phyloP scores from a whole-genome alignment of 2,888 invertebrate species.

The Exocentrus adspersus region DNA sequence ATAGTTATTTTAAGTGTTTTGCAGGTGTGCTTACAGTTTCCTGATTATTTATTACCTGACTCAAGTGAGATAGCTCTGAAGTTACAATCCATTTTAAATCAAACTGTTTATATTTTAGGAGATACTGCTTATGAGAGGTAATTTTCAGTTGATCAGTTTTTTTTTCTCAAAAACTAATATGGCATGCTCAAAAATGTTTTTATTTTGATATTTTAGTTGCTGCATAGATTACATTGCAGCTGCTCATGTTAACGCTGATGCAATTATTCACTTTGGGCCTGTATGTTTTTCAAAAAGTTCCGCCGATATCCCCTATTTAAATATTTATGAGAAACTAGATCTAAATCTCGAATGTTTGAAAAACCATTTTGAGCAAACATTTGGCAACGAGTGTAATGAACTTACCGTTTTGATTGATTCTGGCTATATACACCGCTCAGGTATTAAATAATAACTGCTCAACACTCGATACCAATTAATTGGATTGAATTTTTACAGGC shows the following conservation, averaged over 20 bases:
- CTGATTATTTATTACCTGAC: conserved; percentile 79
- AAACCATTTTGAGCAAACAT: conserved; percentile 55
- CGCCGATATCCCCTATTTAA: conserved; percentile 78
- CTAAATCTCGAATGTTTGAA: conserved; percentile 66
- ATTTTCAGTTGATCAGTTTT: no score
- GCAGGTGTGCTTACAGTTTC: conserved; percentile 92
- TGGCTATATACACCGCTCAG: conserved; percentile 71
- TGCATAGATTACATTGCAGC: conserved; percentile 92
- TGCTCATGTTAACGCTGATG: conserved; percentile 85
- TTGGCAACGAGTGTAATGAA: conserved; percentile 57
- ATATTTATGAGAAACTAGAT: conserved; percentile 73
- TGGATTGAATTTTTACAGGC: conserved; percentile 34
- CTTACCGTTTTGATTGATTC: conserved; percentile 75
- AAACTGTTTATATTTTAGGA: conserved; percentile 82
- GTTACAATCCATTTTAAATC: conserved; percentile 65
- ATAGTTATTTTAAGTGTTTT: conserved; percentile 14
- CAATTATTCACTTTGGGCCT: conserved; percentile 91
- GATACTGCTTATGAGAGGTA: conserved; percentile 93
- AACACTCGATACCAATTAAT: no score
- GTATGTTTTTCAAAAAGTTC: conserved; percentile 83
- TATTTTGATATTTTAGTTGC: conserved; percentile 70
- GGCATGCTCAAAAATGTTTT: conserved; percentile 5
- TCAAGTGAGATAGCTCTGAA: conserved; percentile 73
- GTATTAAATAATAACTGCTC: no score
- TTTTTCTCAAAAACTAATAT: no score